A percentile compares a stretch with the other conserved stretches of the same genome.
phyloP scores from a whole-genome alignment of 2,113 vertebrate species.

The Eptesicus fuscus region DNA sequence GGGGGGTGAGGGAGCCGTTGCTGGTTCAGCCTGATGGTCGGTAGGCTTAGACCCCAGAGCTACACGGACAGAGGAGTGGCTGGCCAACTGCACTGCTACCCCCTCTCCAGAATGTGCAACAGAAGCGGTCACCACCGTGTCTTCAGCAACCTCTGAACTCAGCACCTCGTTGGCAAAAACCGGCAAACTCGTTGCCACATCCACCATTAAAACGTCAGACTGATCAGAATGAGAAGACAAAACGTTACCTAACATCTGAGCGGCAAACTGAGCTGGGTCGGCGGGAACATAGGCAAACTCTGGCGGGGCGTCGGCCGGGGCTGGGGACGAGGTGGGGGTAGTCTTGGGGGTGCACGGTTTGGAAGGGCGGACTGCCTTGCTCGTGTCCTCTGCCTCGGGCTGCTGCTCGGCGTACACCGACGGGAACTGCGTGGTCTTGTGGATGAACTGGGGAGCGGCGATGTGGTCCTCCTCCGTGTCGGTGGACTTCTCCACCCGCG shows the following conservation, averaged over 20 bases:
- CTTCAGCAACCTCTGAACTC: conserved; percentile 58
- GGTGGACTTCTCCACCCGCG: conserved; percentile 66
- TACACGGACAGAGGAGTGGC: conserved; percentile 37
- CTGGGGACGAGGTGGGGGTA: not conserved
- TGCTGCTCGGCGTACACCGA: not conserved
- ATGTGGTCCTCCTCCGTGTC: conserved; percentile 74
- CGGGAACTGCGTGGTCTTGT: conserved; percentile 69
- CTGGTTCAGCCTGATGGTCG: conserved; percentile 41
- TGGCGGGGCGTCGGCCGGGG: not conserved
- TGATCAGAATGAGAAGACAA: conserved; percentile 50
- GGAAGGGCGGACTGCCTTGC: not conserved
- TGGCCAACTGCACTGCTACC: not conserved
- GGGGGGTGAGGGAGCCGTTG: conserved; percentile 49
- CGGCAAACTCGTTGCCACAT: conserved; percentile 76
- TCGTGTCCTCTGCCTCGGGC: not conserved
- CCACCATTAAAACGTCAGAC: conserved; percentile 75
- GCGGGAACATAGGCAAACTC: conserved; percentile 71
- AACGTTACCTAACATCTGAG: conserved; percentile 74
- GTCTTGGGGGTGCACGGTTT: conserved; percentile 46
- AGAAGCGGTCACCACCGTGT: not conserved
- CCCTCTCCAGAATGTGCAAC: not conserved
- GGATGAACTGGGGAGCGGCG: not conserved
- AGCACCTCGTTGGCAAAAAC: not conserved
- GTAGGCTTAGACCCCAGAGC: not conserved
- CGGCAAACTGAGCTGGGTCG: conserved; percentile 74